These are phyloP conservation scores for Lindbergichthys nudifrons DNA, from an alignment of 2,797 vertebrate species.

Conservation along the genomic window DNA sequence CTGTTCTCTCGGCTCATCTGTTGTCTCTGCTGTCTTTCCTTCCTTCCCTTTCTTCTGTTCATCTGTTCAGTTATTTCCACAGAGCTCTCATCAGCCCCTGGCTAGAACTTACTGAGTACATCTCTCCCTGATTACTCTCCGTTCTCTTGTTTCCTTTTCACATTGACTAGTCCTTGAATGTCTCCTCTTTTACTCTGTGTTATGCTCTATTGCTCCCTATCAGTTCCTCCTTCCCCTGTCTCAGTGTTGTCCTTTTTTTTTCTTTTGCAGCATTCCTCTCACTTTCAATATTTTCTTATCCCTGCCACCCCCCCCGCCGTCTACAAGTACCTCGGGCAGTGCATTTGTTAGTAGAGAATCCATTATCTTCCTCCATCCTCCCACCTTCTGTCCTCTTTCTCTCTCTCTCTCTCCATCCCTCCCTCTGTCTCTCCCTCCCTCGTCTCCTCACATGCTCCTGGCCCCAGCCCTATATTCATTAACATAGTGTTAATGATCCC, in stretches of 20 bases:
- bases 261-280: constrained; percentile 10
- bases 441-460: constrained; percentile 68
- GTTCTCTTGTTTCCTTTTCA: constrained; percentile 41
- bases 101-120: constrained; percentile 32
- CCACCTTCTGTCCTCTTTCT: constrained; percentile 56
- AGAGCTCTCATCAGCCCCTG: constrained; percentile 56
- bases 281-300: constrained; percentile 40
- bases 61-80: constrained; percentile 75
- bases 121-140: constrained; percentile 38
- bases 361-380: constrained; percentile 68
- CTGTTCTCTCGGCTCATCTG: constrained; percentile 78
- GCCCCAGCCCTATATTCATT: constrained; percentile 79
- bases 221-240: constrained; percentile 24
- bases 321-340: constrained; percentile 58
- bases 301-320: no score
- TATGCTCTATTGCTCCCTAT: constrained; percentile 29
- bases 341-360: constrained; percentile 69
- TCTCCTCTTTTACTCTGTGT: constrained; percentile 15
- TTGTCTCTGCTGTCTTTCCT: constrained; percentile 73
- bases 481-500: constrained; percentile 83
- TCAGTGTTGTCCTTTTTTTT: constrained; percentile 36
- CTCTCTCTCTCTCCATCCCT: constrained; percentile 15
- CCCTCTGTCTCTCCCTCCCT: constrained; percentile 22
- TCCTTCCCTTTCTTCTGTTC: constrained; percentile 68
- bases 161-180: constrained; percentile 10